phyloP scores from a whole-genome alignment of 1,140 invertebrate species.

The Leptinotarsa lineolata region DNA sequence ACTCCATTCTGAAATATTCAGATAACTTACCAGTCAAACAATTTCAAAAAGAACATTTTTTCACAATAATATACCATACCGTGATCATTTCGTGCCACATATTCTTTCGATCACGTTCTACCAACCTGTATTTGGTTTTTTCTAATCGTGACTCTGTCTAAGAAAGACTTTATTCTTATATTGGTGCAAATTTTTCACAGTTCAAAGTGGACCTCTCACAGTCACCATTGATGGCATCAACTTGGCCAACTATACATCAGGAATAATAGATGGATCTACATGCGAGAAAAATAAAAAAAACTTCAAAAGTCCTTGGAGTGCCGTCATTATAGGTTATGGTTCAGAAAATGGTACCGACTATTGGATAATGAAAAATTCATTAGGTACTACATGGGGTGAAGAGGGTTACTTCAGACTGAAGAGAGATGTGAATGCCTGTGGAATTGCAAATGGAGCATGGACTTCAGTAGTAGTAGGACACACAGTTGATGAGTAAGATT shows the following conservation, averaged over 20 bases:
- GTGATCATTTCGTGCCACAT: too few relatives aligned
- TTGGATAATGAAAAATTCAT: constrained; percentile 58
- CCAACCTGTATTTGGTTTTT: too few relatives aligned
- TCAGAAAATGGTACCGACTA: constrained; percentile 51
- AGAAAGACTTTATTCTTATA: too few relatives aligned
- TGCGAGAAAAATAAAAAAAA: not conserved
- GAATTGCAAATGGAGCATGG: constrained; percentile 53
- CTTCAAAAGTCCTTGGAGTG: constrained; percentile 32
- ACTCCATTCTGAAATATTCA: too few relatives aligned
- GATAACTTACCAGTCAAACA: too few relatives aligned
- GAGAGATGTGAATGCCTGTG: constrained; percentile 68
- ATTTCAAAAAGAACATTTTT: too few relatives aligned
- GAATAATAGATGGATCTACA: not conserved
- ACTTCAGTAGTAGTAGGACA: not conserved
- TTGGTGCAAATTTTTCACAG: not conserved
- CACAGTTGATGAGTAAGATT: too few relatives aligned
- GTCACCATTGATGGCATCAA: not conserved
- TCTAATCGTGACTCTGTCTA: too few relatives aligned
- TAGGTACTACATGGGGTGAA: constrained; percentile 64
- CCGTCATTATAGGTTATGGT: constrained; percentile 67
- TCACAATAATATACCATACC: too few relatives aligned
- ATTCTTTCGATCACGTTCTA: too few relatives aligned
- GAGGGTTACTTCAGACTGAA: constrained; percentile 68
- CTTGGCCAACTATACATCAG: not conserved
- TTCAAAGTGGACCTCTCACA: not conserved